phyloP scores from a whole-genome alignment of 2,888 invertebrate genomes.

The Oligia fasciuncula region DNA sequence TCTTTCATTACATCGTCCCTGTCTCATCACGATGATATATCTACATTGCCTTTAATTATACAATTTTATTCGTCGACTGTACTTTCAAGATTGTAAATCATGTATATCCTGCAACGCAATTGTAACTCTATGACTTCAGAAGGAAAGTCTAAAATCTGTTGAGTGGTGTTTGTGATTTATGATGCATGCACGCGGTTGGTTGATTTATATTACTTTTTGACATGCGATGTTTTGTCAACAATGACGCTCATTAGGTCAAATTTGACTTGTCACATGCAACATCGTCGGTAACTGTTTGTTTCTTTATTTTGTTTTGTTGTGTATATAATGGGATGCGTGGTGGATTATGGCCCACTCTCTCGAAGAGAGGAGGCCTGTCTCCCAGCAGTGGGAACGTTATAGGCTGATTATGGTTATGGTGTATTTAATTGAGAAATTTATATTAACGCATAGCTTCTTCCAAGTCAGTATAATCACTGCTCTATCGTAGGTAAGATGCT shows the following conservation, averaged over 20 bases:
- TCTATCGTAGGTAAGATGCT: too few species aligned
- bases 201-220: constrained; percentile 73
- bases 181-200: constrained; percentile 8
- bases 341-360: too few species aligned
- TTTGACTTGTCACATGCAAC: constrained; percentile 71
- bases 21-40: constrained; percentile 77
- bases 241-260: constrained; percentile 72
- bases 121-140: not conserved
- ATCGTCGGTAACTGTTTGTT: constrained; percentile 50
- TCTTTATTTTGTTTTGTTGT: constrained; percentile 51
- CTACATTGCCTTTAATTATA: constrained; percentile 81
- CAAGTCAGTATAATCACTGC: not conserved
- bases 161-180: constrained; percentile 22
- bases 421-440: not conserved
- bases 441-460: too few species aligned
- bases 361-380: too few species aligned
- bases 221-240: constrained; percentile 77
- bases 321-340: not conserved
- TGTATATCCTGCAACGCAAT: constrained; percentile 14
- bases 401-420: too few species aligned
- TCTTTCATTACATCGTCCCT: constrained; percentile 72
- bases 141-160: not conserved
- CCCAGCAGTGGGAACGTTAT: too few species aligned
- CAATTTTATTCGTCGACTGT: constrained; percentile 70
- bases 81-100: constrained; percentile 45